These are phyloP conservation scores for Fistularia commersonii DNA, from an alignment of 2,797 vertebrate genomes.

Conservation along the genomic window DNA sequence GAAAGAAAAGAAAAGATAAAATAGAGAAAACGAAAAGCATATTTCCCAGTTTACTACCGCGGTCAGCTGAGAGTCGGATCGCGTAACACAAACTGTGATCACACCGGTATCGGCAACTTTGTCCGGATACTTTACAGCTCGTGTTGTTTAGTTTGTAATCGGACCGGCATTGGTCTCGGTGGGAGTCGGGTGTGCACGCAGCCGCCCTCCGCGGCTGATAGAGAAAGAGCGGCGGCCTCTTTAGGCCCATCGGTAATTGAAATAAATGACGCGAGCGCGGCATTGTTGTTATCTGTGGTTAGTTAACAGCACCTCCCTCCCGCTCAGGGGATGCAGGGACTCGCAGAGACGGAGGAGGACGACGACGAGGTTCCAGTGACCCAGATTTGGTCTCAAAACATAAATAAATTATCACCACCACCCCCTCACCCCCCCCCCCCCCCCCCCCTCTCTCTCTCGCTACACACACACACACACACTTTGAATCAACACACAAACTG, in stretches of 20 bases:
- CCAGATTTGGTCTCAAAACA: constrained; percentile 78
- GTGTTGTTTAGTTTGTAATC: constrained; percentile 49
- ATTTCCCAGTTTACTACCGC: not conserved
- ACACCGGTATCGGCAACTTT: constrained; percentile 1
- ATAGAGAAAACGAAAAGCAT: not conserved
- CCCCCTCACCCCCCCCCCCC: constrained; percentile 5
- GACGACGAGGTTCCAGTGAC: constrained; percentile 75
- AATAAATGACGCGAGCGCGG: constrained; percentile 83
- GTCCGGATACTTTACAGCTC: constrained; percentile 15
- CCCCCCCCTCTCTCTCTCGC: constrained; percentile 7
- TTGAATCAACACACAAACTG: constrained; percentile 49
- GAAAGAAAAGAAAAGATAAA: too few species aligned
- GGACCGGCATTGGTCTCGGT: constrained; percentile 46
- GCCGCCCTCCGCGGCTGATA: constrained; percentile 59
- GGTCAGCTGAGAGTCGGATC: not conserved
- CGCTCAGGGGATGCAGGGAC: constrained; percentile 42
- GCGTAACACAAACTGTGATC: not conserved
- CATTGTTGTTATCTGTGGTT: constrained; percentile 80
- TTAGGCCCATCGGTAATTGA: constrained; percentile 84
- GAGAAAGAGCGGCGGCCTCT: constrained; percentile 75
- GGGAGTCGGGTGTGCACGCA: constrained; percentile 59
- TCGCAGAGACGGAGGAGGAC: constrained; percentile 31
- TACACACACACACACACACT: constrained; percentile 57
- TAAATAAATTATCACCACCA: constrained; percentile 77
- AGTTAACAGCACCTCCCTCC: constrained; percentile 73